Conservation (phyloP, 2,888 invertebrate species). For the Zelleria hepariella region DNA sequence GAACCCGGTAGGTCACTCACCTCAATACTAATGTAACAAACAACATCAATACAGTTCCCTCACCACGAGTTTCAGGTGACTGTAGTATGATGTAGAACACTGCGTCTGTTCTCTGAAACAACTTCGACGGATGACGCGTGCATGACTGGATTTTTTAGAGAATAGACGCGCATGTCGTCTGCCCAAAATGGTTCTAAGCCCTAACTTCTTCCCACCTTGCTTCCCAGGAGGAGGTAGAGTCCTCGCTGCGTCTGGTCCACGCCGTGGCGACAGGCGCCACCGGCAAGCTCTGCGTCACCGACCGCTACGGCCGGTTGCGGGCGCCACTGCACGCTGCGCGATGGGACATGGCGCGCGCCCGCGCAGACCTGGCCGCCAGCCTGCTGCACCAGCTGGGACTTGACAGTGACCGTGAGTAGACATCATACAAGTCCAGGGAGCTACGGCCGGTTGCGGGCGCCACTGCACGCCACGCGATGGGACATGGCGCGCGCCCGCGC, state of each 20-base stretch:
- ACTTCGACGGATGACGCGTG: too few relatives aligned
- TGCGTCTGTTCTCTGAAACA: too few relatives aligned
- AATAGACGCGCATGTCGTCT: too few relatives aligned
- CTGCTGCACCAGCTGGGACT: slow-evolving; percentile 82
- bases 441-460: slow-evolving; percentile 78
- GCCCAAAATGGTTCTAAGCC: too few relatives aligned
- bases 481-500: slow-evolving; percentile 83
- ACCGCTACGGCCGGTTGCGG: slow-evolving; percentile 77
- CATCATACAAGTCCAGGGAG: slow-evolving; percentile 19
- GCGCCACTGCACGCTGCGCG: slow-evolving; percentile 79
- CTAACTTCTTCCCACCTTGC: not conserved
- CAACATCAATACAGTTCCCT: too few relatives aligned
- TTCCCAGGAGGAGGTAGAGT: slow-evolving; percentile 73
- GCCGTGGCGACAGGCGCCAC: slow-evolving; percentile 81
- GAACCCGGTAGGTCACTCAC: too few relatives aligned
- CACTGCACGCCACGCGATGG: slow-evolving; percentile 79
- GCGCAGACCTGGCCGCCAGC: slow-evolving; percentile 83
- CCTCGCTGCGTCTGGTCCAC: slow-evolving; percentile 80
- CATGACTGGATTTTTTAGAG: too few relatives aligned
- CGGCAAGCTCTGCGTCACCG: slow-evolving; percentile 80
- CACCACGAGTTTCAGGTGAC: too few relatives aligned
- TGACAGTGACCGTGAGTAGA: slow-evolving; percentile 45
- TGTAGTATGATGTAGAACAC: too few relatives aligned
- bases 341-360: slow-evolving; percentile 83
- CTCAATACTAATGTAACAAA: too few relatives aligned